These are phyloP conservation scores for Drosophila acutilabella DNA, from an alignment of 2,888 invertebrate species.

Conservation along the genomic window DNA sequence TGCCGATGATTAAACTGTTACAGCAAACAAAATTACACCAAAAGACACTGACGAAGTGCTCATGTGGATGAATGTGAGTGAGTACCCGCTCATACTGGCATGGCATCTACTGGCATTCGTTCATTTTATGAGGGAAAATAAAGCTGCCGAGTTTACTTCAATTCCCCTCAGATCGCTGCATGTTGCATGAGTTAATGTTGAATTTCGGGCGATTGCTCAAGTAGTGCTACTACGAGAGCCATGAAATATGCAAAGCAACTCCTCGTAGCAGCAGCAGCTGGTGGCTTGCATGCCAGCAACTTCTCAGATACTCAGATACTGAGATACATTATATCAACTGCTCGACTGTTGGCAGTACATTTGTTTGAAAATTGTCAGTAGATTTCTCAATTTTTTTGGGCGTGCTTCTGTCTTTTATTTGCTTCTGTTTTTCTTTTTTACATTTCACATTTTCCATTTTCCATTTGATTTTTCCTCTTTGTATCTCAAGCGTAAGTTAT, in stretches of 20 bases:
- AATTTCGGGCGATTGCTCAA: constrained; percentile 62
- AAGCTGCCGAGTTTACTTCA: constrained; percentile 37
- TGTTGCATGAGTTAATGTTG: constrained; percentile 65
- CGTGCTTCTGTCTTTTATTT: constrained; percentile 23
- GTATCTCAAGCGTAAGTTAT: constrained; percentile 51
- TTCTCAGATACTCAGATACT: constrained; percentile 41
- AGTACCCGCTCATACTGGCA: constrained; percentile 21
- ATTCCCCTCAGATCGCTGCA: constrained; percentile 54
- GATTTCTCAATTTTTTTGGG: constrained; percentile 32
- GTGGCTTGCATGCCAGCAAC: constrained; percentile 24
- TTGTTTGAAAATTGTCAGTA: constrained; percentile 46
- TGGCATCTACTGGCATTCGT: constrained; percentile 1
- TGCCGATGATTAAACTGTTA: constrained; percentile 75
- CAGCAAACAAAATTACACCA: constrained; percentile 68
- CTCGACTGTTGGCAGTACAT: constrained; percentile 38
- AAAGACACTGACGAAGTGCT: constrained; percentile 75
- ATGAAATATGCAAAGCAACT: constrained; percentile 77
- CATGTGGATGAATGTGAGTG: constrained; percentile 34
- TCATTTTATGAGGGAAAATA: constrained; percentile 6
- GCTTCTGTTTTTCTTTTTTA: neutral
- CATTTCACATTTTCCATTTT: constrained; percentile 21
- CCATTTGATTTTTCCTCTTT: constrained; percentile 1
- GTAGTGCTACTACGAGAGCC: constrained; percentile 28
- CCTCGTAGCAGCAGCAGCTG: constrained; percentile 44
- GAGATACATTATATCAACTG: constrained; percentile 32